phyloP scores from a whole-genome alignment of 2,888 invertebrate species.

The Hydriomena furcata region DNA sequence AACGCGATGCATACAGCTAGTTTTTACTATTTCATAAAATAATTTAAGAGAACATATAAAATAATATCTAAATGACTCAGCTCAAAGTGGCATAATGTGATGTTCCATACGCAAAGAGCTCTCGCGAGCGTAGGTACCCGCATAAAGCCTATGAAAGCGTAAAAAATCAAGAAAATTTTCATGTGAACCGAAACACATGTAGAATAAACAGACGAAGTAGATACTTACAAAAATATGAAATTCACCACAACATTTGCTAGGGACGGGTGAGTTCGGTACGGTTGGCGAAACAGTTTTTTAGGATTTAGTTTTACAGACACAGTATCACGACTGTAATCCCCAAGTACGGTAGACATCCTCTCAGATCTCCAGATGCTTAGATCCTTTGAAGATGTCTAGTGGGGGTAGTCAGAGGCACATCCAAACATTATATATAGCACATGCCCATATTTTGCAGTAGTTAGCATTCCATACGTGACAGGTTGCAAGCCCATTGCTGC shows the following conservation, averaged over 20 bases:
- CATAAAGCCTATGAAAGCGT: conserved; percentile 80
- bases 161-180: conserved; percentile 81
- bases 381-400: no score
- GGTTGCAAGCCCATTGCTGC: no score
- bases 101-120: conserved; percentile 72
- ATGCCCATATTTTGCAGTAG: no score
- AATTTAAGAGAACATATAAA: conserved; percentile 29
- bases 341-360: no score
- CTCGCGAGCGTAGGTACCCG: conserved; percentile 68
- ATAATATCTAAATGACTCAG: conserved; percentile 66
- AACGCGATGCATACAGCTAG: no score
- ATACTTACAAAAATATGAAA: conserved; percentile 84
- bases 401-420: no score
- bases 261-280: conserved; percentile 62
- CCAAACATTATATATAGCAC: no score
- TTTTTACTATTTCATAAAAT: neutral
- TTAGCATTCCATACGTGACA: no score
- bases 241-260: conserved; percentile 83
- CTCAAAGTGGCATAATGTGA: conserved; percentile 69
- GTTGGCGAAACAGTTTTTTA: conserved; percentile 46
- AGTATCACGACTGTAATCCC: no score
- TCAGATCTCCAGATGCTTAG: no score
- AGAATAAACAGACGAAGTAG: conserved; percentile 81
- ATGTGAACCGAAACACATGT: conserved; percentile 83
- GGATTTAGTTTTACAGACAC: no score